phyloP scores from a whole-genome alignment of 2,888 invertebrate genomes.

The Aspidiotus destructor region DNA sequence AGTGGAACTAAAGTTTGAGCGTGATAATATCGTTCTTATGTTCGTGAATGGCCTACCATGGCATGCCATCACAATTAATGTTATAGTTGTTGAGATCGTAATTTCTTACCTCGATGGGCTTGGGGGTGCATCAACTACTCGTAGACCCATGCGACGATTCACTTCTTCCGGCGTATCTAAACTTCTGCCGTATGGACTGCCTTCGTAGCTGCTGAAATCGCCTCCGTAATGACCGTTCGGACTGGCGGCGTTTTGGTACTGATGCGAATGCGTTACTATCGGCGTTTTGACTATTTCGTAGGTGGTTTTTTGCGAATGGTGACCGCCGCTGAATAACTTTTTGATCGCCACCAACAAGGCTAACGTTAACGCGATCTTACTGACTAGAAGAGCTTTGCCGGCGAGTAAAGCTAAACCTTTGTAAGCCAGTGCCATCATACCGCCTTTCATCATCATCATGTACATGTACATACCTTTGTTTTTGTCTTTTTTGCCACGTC shows the following conservation, averaged over 20 bases:
- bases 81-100: neutral
- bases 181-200: slow-evolving; percentile 39
- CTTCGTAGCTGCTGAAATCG: slow-evolving; percentile 46
- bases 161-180: slow-evolving; percentile 31
- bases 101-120: neutral
- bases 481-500: slow-evolving; percentile 54
- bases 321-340: slow-evolving; percentile 48
- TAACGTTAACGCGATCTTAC: slow-evolving; percentile 41
- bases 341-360: slow-evolving; percentile 50
- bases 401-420: slow-evolving; percentile 56
- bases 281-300: slow-evolving; percentile 79
- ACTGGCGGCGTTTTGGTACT: slow-evolving; percentile 51
- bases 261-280: slow-evolving; percentile 66
- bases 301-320: slow-evolving; percentile 58
- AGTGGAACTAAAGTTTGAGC: too few relatives aligned
- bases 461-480: slow-evolving; percentile 54
- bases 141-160: neutral
- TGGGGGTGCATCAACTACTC: neutral
- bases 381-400: slow-evolving; percentile 40
- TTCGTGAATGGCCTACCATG: too few relatives aligned
- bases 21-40: too few relatives aligned
- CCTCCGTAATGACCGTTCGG: slow-evolving; percentile 40
- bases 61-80: too few relatives aligned
- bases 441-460: slow-evolving; percentile 60
- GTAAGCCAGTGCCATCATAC: slow-evolving; percentile 62